Conservation (phyloP, 2,797 vertebrate species). For the Champsocephalus gunnari region DNA sequence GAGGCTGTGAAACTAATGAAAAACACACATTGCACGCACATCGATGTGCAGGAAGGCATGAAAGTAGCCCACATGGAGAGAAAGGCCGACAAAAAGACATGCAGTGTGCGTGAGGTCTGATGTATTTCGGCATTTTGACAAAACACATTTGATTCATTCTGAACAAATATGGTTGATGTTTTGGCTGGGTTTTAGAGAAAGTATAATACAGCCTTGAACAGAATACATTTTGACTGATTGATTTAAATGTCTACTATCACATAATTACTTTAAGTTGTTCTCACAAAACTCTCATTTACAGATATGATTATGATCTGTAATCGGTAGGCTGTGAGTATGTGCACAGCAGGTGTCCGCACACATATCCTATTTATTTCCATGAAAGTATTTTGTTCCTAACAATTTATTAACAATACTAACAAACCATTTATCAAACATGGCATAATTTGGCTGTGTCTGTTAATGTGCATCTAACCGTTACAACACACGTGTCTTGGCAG, state of each 20-base stretch:
- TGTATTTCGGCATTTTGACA: constrained; percentile 1
- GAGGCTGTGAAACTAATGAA: constrained; percentile 31
- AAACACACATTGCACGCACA: constrained; percentile 19
- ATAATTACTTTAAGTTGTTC: constrained; percentile 26
- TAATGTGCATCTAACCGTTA: constrained; percentile 56
- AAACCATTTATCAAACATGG: constrained; percentile 45
- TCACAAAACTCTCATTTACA: constrained; percentile 25
- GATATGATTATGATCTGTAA: constrained; percentile 18
- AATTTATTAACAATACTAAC: constrained; percentile 36
- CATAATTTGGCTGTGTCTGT: constrained; percentile 47
- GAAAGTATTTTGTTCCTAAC: constrained; percentile 38
- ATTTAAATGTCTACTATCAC: constrained; percentile 1
- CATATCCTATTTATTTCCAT: constrained; percentile 31
- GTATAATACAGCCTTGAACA: not conserved
- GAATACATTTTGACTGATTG: not conserved
- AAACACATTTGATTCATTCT: not conserved
- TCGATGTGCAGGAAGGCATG: constrained; percentile 13
- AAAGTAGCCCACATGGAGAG: not conserved
- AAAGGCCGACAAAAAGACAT: not conserved
- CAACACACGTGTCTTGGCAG: constrained; percentile 60
- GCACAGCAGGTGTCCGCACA: constrained; percentile 23
- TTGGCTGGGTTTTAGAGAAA: constrained; percentile 2
- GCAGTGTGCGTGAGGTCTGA: not conserved
- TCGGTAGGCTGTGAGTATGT: not conserved
- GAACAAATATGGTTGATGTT: no score